A percentile compares a stretch with the other conserved stretches of the same genome.
Evolutionary conservation across 2,113 vertebrate genomes (phyloP).

Genomic region (Sus scrofa): DNA sequence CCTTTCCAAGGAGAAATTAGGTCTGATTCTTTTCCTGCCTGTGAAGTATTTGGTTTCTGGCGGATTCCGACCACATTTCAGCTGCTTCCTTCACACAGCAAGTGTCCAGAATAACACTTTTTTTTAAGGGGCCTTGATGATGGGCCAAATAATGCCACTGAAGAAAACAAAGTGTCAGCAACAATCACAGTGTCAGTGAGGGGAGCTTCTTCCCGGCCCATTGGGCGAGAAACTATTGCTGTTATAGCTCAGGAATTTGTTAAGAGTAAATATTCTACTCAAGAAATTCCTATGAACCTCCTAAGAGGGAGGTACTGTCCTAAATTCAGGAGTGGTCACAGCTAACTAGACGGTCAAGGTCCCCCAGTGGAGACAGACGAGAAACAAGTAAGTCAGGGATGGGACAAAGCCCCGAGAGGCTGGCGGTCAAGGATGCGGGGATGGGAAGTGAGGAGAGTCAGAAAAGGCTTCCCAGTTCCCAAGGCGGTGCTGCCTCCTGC

Average conservation of each 20-base stretch:
- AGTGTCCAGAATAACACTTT: background rate
- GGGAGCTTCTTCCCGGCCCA: background rate
- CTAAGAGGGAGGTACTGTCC: background rate
- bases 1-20: slow-evolving; percentile 53
- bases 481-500: background rate
- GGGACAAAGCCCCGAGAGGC: background rate
- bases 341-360: background rate
- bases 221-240: background rate
- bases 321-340: background rate
- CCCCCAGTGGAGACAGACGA: background rate
- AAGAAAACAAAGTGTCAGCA: background rate
- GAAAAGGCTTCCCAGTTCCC: background rate
- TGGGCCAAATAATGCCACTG: background rate
- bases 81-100: background rate
- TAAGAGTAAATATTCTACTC: slow-evolving; percentile 4
- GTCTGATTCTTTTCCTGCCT: slow-evolving; percentile 16
- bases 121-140: background rate
- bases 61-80: background rate
- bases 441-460: background rate
- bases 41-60: background rate
- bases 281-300: background rate
- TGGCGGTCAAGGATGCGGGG: background rate
- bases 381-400: background rate
- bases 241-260: slow-evolving; percentile 34
- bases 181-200: background rate